phyloP scores from a whole-genome alignment of 2,888 invertebrate species.

The Drosophila emarginata region DNA sequence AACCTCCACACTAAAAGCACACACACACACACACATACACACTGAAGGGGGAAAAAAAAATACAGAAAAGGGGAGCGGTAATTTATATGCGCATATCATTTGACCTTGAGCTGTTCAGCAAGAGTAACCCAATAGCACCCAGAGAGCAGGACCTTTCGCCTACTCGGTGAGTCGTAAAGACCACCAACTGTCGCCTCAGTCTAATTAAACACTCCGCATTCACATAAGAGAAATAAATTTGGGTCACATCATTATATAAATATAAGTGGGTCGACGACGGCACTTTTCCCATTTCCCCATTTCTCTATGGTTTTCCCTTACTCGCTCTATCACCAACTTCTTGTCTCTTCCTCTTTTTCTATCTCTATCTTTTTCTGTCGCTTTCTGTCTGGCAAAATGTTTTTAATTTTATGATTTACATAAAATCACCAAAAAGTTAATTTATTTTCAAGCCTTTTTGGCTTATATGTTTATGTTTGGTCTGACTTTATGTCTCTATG shows the following conservation, averaged over 20 bases:
- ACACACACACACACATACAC: not conserved
- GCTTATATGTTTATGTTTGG: slow-evolving; percentile 32
- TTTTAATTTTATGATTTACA: slow-evolving; percentile 70
- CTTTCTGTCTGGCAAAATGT: slow-evolving; percentile 48
- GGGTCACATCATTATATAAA: slow-evolving; percentile 79
- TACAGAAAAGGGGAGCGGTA: slow-evolving; percentile 38
- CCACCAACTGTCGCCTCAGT: slow-evolving; percentile 73
- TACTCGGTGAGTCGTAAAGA: slow-evolving; percentile 62
- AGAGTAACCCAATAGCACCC: slow-evolving; percentile 44
- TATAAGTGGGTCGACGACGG: slow-evolving; percentile 67
- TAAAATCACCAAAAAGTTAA: slow-evolving; percentile 76
- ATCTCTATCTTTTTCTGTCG: not conserved
- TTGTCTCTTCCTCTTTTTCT: not conserved
- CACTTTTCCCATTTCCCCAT: not conserved
- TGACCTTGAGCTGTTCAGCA: slow-evolving; percentile 61
- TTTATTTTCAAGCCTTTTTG: slow-evolving; percentile 74
- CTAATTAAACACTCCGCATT: slow-evolving; percentile 67
- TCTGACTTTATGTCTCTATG: slow-evolving; percentile 42
- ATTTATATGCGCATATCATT: slow-evolving; percentile 69
- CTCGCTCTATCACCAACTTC: not conserved
- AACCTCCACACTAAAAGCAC: slow-evolving; percentile 3
- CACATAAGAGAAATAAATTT: slow-evolving; percentile 74
- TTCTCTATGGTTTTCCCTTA: not conserved
- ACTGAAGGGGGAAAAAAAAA: no score
- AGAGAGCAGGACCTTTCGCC: slow-evolving; percentile 15